These are phyloP conservation scores for Proisotoma minuta DNA, from an alignment of 2,888 invertebrate genomes.

Conservation along the genomic window DNA sequence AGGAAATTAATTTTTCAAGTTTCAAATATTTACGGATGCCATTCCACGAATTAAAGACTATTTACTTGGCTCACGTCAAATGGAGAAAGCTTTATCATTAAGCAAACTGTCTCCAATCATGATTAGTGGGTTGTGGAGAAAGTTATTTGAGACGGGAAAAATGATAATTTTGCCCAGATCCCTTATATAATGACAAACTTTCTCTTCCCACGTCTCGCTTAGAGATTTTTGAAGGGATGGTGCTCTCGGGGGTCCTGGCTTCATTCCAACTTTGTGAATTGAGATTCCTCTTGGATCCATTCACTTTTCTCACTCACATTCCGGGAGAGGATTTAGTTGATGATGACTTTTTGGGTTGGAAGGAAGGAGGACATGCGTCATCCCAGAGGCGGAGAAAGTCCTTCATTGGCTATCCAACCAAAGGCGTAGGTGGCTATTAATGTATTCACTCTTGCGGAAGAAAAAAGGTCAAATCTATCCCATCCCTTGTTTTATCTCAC, in stretches of 20 bases:
- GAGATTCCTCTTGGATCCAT: not conserved
- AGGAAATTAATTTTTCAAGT: too few species aligned
- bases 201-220: too few species aligned
- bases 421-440: conserved; percentile 43
- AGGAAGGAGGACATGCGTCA: conserved; percentile 44
- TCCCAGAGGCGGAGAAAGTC: conserved; percentile 33
- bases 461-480: conserved; percentile 32
- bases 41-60: too few species aligned
- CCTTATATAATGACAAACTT: too few species aligned
- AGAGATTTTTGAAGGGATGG: not conserved
- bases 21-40: too few species aligned
- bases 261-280: not conserved
- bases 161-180: too few species aligned
- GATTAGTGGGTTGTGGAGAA: too few species aligned
- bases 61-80: too few species aligned
- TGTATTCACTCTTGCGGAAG: conserved; percentile 23
- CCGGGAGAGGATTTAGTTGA: conserved; percentile 14
- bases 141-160: too few species aligned
- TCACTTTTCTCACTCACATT: not conserved
- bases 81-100: too few species aligned
- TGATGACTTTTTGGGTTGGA: not conserved
- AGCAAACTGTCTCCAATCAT: too few species aligned
- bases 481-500: not conserved
- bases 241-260: not conserved
- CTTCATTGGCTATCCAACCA: conserved; percentile 34